phyloP scores from a whole-genome alignment of 1,140 invertebrate genomes.

The Chrysomallon squamiferum region DNA sequence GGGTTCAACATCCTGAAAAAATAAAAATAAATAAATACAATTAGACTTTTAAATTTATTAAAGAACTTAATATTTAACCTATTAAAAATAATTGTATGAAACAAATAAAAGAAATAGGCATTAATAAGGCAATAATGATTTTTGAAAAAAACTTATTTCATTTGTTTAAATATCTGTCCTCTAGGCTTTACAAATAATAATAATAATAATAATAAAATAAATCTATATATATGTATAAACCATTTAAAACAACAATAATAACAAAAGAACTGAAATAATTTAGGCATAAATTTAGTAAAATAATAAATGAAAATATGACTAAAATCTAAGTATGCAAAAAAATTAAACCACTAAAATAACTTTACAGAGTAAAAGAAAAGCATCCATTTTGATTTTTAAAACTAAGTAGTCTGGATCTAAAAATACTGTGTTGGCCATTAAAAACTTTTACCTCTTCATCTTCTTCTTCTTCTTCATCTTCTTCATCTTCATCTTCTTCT shows the following conservation, averaged over 20 bases:
- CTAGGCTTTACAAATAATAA: no score
- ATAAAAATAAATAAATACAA: not conserved
- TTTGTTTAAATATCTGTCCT: no score
- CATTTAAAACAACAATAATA: no score
- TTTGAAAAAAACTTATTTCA: not conserved
- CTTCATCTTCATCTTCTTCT: constrained; percentile 22
- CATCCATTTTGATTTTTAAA: not conserved
- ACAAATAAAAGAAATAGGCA: not conserved
- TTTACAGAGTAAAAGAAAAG: not conserved
- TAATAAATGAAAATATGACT: no score
- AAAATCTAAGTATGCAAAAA: no score
- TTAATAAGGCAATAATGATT: not conserved
- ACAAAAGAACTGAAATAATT: no score
- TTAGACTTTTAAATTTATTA: no score
- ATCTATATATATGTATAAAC: no score
- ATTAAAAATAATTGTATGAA: not conserved
- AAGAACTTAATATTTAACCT: no score
- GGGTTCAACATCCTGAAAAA: constrained; percentile 78
- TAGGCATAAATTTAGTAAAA: no score
- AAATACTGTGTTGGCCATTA: not conserved
- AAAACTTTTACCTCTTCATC: constrained; percentile 9
- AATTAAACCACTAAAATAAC: no score
- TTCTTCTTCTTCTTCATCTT: constrained; percentile 15
- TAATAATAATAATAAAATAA: no score
- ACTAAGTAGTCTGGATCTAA: not conserved